phyloP scores from a whole-genome alignment of 2,888 invertebrate species.

The Pseudococcus viburni region DNA sequence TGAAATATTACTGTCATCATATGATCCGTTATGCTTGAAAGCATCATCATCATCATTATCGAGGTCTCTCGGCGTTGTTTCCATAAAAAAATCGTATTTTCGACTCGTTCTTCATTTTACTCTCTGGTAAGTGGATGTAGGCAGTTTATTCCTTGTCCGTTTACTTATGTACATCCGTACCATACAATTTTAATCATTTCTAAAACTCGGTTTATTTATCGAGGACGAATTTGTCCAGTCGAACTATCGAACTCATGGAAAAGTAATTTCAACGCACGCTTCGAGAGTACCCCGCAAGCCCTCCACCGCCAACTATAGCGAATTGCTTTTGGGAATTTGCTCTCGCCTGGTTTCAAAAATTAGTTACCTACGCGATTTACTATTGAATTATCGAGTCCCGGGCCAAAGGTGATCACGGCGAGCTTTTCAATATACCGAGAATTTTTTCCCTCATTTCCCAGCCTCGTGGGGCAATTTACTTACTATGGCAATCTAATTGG shows the following conservation, averaged over 20 bases:
- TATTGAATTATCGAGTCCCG: not conserved
- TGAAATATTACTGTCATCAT: constrained; percentile 49
- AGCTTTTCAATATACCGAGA: not conserved
- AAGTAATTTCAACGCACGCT: not conserved
- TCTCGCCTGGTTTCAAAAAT: not conserved
- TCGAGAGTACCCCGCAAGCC: not conserved
- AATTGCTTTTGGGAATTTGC: constrained; percentile 39
- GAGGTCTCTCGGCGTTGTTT: not conserved
- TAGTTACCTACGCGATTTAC: not conserved
- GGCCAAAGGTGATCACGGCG: not conserved
- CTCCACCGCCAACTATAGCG: not conserved
- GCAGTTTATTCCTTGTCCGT: not conserved
- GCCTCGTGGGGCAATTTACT: not conserved
- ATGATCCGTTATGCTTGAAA: constrained; percentile 39
- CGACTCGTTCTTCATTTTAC: not conserved
- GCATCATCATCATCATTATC: not conserved
- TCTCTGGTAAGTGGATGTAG: too few species aligned
- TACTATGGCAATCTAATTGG: not conserved
- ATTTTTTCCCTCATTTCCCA: not conserved
- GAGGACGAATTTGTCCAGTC: not conserved
- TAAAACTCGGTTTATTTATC: not conserved
- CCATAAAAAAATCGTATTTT: not conserved
- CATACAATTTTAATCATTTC: not conserved
- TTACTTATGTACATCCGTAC: not conserved
- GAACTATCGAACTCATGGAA: not conserved